Percentiles rank a stretch among this genome's conserved stretches.
These are phyloP conservation scores for Telmatochromis brachygnathus DNA, from an alignment of 2,113 vertebrate genomes.

Conservation along the genomic window DNA sequence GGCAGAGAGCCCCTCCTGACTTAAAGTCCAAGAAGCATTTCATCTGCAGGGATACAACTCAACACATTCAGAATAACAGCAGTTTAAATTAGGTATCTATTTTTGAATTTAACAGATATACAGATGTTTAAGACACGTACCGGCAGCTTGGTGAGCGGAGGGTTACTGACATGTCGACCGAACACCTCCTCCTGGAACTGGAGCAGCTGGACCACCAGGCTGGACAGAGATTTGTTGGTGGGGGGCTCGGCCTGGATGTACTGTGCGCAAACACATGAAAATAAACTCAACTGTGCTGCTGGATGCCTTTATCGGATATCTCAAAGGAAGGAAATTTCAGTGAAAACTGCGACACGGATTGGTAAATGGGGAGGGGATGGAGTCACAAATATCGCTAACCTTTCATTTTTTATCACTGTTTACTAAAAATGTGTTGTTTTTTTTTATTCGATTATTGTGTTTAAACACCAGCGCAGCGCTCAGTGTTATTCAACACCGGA, in stretches of 20 bases:
- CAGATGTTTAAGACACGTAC: conserved; percentile 48
- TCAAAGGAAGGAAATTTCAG: neutral
- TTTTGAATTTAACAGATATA: neutral
- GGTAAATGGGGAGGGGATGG: neutral
- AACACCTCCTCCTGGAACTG: conserved; percentile 98
- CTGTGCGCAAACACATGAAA: conserved; percentile 42
- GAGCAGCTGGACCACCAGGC: conserved; percentile 92
- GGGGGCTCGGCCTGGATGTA: conserved; percentile 96
- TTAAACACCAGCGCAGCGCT: neutral
- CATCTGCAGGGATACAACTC: conserved; percentile 75
- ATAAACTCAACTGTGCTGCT: neutral
- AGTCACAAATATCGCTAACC: neutral
- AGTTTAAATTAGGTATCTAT: neutral
- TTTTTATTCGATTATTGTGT: neutral
- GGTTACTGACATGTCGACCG: conserved; percentile 95
- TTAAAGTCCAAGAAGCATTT: conserved; percentile 98
- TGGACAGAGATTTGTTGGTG: conserved; percentile 95
- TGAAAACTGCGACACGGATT: neutral
- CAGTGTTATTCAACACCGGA: neutral
- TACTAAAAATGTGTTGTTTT: neutral
- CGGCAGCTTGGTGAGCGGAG: conserved; percentile 90
- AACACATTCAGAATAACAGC: neutral
- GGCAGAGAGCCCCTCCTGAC: conserved; percentile 90
- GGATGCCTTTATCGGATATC: neutral
- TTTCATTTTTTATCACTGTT: neutral